These are phyloP conservation scores for Xiphophorus maculatus DNA, from an alignment of 2,113 vertebrate genomes.

Conservation along the genomic window DNA sequence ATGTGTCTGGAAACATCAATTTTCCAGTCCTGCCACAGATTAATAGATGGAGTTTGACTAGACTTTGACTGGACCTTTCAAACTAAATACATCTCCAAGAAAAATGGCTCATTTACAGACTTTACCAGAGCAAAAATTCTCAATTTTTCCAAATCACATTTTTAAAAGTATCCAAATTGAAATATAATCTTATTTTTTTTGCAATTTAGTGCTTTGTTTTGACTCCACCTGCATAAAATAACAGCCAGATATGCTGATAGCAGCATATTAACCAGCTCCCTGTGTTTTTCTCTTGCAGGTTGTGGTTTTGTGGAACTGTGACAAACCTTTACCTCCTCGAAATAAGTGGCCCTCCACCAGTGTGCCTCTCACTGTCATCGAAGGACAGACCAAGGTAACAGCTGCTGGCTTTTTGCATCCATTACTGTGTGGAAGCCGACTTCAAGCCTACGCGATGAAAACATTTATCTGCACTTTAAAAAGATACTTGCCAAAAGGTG, in stretches of 20 bases:
- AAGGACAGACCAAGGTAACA: conserved; percentile 82
- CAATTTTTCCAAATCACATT: too few relatives aligned
- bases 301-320: conserved; percentile 84
- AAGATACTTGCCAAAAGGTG: background rate
- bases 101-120: too few relatives aligned
- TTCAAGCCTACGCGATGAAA: background rate
- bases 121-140: too few relatives aligned
- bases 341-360: conserved; percentile 84
- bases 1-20: too few relatives aligned
- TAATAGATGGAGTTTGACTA: too few relatives aligned
- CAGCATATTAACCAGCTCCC: background rate
- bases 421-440: conserved; percentile 19
- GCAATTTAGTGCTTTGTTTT: background rate
- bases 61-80: too few relatives aligned
- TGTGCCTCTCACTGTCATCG: conserved; percentile 81
- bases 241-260: background rate
- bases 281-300: conserved; percentile 64
- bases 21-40: too few relatives aligned
- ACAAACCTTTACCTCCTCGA: conserved; percentile 80
- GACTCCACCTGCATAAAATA: background rate
- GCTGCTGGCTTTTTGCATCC: conserved; percentile 33
- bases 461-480: conserved; percentile 12
- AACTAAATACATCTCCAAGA: too few relatives aligned
- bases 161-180: too few relatives aligned
- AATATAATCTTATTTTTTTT: background rate